Evolutionary conservation across 2,113 vertebrate species (phyloP).

Genomic region (Stercorarius parasiticus): DNA sequence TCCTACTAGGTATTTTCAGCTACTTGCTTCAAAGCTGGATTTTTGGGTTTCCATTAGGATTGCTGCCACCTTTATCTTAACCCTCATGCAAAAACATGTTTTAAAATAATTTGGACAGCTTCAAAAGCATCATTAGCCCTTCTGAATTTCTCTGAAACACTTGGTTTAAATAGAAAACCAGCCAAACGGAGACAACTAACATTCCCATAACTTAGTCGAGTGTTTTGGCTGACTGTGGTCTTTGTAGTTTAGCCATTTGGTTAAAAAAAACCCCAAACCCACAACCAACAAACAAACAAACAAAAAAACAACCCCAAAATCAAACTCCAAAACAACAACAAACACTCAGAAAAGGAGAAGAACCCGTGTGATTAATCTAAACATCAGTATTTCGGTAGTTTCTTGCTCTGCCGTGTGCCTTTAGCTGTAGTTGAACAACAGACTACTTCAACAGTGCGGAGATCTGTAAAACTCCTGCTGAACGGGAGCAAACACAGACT

Average conservation of each 20-base stretch:
- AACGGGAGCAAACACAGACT: background rate
- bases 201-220: background rate
- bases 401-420: background rate
- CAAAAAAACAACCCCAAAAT: background rate
- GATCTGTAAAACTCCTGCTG: background rate
- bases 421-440: background rate
- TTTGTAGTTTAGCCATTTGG: background rate
- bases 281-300: background rate
- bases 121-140: background rate
- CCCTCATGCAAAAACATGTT: background rate
- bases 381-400: rapidly evolving
- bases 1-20: background rate
- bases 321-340: rapidly evolving
- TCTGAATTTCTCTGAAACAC: background rate
- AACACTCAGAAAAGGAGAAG: background rate
- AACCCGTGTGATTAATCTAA: background rate
- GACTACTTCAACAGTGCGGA: background rate
- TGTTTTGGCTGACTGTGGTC: background rate
- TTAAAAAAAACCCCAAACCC: background rate
- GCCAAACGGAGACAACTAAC: background rate
- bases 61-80: background rate
- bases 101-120: background rate
- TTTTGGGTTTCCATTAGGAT: background rate
- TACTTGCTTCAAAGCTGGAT: background rate
- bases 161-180: background rate